A percentile compares a stretch with the other conserved stretches of the same genome.
Conservation (phyloP, 1,140 invertebrate species). For the Paraescarpia echinospica region DNA sequence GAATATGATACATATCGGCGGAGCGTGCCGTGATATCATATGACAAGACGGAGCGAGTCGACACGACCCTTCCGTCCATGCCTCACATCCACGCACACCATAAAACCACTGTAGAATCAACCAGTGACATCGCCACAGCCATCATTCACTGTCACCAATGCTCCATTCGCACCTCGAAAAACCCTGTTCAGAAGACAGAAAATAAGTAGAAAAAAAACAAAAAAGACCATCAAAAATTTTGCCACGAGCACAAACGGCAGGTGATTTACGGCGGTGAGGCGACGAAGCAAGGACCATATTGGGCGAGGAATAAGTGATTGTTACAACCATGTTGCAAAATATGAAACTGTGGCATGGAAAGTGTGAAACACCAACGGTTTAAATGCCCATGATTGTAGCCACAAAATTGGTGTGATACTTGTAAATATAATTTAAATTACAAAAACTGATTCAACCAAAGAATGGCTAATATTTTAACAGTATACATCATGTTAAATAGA, state of each 20-base stretch:
- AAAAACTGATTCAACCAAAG: too few species aligned
- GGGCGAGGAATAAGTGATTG: neutral
- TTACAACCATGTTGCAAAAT: neutral
- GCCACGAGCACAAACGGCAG: neutral
- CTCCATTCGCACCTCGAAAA: neutral
- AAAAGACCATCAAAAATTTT: neutral
- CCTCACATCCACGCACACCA: neutral
- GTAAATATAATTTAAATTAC: too few species aligned
- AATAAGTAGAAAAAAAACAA: neutral
- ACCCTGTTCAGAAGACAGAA: neutral
- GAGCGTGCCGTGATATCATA: neutral
- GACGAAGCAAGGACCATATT: neutral
- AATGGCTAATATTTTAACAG: too few species aligned
- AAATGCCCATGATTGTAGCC: too few species aligned
- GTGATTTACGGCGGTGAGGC: neutral
- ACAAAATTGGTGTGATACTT: too few species aligned
- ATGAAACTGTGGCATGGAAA: neutral
- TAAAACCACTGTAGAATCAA: neutral
- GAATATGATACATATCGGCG: neutral
- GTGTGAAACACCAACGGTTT: neutral
- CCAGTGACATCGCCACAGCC: neutral
- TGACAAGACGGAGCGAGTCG: neutral
- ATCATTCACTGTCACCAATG: neutral
- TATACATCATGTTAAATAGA: too few species aligned
- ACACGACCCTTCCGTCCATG: too few species aligned